Conservation (phyloP, 2,113 vertebrate species). For the Anguilla japonica region DNA sequence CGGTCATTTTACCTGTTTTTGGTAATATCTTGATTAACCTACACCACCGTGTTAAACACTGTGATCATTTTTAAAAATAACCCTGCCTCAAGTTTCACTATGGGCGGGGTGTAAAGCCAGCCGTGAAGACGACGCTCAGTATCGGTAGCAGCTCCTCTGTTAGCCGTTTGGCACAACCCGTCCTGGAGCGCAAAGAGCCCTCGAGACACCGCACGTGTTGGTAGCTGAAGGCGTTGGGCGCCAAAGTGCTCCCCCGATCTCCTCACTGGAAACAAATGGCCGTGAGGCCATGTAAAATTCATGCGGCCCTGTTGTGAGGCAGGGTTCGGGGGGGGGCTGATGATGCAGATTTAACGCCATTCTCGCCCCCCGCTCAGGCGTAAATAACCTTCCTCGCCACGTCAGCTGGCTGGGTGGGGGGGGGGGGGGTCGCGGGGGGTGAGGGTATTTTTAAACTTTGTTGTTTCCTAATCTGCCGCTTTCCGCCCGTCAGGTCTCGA, state of each 20-base stretch:
- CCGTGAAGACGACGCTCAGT: background rate
- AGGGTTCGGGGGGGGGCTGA: too few species aligned
- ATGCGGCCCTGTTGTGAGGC: background rate
- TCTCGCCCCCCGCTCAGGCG: background rate
- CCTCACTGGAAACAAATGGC: background rate
- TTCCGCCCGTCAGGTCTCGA: background rate
- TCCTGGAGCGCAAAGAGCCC: too few species aligned
- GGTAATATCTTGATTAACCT: too few species aligned
- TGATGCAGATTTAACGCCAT: background rate
- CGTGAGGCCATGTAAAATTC: conserved; percentile 8
- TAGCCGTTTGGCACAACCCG: background rate
- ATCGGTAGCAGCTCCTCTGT: background rate
- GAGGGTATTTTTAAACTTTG: background rate
- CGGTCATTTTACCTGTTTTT: too few species aligned
- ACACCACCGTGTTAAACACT: too few species aligned
- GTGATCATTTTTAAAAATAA: too few species aligned
- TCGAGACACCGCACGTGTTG: background rate
- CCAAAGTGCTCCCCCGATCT: conserved; percentile 12
- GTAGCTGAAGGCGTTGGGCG: background rate
- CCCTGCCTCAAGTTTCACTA: background rate
- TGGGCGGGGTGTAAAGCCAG: background rate
- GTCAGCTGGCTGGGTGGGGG: background rate
- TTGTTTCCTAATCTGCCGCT: background rate
- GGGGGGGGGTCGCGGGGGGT: background rate
- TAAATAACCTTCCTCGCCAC: background rate